Evolutionary conservation across 2,797 vertebrate genomes (phyloP), one percentile per base, ranked within the genome.

Genomic region (Bufotes viridis): DNA sequence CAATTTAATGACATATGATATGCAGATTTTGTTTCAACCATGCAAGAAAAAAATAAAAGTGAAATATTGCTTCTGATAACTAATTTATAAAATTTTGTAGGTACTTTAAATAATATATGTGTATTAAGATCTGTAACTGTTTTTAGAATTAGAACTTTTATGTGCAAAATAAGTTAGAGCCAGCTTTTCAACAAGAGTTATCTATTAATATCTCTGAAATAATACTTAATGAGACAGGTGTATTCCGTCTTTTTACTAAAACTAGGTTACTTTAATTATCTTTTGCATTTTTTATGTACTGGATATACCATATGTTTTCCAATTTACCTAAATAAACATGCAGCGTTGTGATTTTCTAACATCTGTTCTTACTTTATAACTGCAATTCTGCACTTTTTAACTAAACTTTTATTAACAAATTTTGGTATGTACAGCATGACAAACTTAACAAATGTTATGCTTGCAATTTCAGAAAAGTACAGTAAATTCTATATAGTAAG

Each of bases 201-300:
- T 78, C 63, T 89, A 86, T 86, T 86, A 89, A 82, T 82, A 86
- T n/a, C 61, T 14, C 17, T 22, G 17, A 58, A 82, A 78, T 86
- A 89, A 84, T 82, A 78, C 72, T 78, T 89, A 82, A 86, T 89
- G 84, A 82, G 88, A 82, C 70, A 89, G 88, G 88, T 89, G 84
- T 89, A 86, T 82, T 86, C 55, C 29, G 53, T 22, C 61, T 86
- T 70, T 81, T 63, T 63, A 80, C 84, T 86, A 86, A 89, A 89
- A 82, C 84, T 89, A 83, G 88, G 88, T 89, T 89, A 89, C 88
- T 89, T 89, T 89, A 89, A 89, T 89, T 89, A 89, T 89, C 84
- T 79, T 69, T 51, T 65, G 55, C 57, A 34, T 89, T 89, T 84
- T 86, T 82, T 76, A 72, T 88, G 87, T 61, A 55, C 72, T 78